These are phyloP conservation scores for Puffinus mauretanicus DNA, from an alignment of 2,113 vertebrate genomes.

Conservation along the genomic window DNA sequence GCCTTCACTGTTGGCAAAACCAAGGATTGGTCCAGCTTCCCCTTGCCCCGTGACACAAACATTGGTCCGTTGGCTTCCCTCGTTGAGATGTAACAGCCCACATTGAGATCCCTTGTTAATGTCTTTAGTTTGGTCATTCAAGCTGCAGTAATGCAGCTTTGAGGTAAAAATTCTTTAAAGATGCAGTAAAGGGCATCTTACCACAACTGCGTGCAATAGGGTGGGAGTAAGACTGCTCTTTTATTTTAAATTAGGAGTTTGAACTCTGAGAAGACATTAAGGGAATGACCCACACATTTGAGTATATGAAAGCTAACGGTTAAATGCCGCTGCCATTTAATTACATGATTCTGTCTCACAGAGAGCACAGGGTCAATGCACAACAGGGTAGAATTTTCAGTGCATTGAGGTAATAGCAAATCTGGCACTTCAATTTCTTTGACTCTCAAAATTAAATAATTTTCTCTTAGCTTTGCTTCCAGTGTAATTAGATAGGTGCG, in stretches of 20 bases:
- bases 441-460: neutral
- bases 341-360: neutral
- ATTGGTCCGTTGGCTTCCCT: neutral
- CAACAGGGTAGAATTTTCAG: neutral
- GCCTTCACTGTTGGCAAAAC: neutral
- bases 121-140: neutral
- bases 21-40: neutral
- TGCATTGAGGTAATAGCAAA: neutral
- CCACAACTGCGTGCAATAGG: neutral
- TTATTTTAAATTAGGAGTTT: neutral
- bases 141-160: neutral
- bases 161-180: neutral
- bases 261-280: neutral
- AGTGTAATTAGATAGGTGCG: neutral
- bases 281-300: neutral
- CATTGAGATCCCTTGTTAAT: neutral
- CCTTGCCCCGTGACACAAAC: accelerated
- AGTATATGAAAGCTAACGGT: neutral
- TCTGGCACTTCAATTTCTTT: neutral
- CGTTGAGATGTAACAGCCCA: too few relatives aligned
- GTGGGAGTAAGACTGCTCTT: neutral
- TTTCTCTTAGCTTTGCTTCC: neutral
- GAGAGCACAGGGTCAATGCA: neutral
- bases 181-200: neutral
- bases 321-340: neutral